Base-by-base conservation (phyloP, 2,888 invertebrate species). In the Hemistola chrysoprasaria region DNA sequence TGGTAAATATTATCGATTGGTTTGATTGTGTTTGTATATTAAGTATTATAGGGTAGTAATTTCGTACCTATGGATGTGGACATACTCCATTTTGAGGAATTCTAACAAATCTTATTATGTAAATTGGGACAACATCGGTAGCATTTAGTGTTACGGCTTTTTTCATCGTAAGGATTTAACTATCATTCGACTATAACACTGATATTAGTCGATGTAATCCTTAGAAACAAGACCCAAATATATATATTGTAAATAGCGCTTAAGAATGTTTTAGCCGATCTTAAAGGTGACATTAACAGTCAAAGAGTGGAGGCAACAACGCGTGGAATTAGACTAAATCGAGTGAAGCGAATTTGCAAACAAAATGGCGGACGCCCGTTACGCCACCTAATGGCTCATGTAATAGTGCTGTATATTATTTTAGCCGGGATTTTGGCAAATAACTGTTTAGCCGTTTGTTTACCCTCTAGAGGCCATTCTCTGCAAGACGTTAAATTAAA, bases 381-480 rank as follows among this genome's bases (percentile, higher is more conserved):
- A 74, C 75, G 67, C 58, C 50, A 59, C 48, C 59, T 75, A 78
- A 79, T 78, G 72, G 74, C 53, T 62, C 65, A 63, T 76, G 69
- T 78, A 71, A 78, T 71, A 71, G 68, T 70, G 61, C 53, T 63
- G 65, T 71, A 63, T 73, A 73, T 74, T 69, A 74, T 71, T 65
- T 66, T 24, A 38, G 28, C 32, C 43, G 30, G 48, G 47, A 50
- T 47, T 47, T 52, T 43, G 41, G 47, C 45, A 40, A 47, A 35
- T 38, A 50, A 37, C 40, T 43, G 40, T 34, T 43, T 43, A 43
- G 38, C 38, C 33, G 43, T 37, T 43, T 43, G 34, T 38, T 43
- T 38, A 38, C 38, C 11, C n/a, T n/a, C n/a, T n/a, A n/a, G n/a
- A n/a, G n/a, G n/a, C n/a, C n/a, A n/a, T 16, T 4, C 16, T 16